Evolutionary conservation across 2,113 vertebrate species (phyloP), one percentile per base, ranked within the genome.

Genomic region (Thermophis baileyi): DNA sequence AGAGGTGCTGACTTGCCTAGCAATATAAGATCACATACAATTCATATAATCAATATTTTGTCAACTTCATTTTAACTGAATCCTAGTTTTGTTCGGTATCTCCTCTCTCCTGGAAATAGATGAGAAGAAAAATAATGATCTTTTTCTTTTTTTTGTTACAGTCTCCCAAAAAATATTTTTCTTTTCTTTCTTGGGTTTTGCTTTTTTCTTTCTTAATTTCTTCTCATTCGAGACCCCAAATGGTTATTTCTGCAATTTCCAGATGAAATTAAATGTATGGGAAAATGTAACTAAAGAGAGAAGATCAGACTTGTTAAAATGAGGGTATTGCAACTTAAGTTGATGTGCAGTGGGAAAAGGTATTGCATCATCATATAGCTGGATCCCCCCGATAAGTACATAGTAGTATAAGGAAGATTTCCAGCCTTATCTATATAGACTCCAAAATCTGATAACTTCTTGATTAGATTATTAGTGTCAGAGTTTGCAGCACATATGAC

Each of bases 31-130:
- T 69, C 94, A 60, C 0, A 87, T 50, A 57, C 49, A 96, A 95
- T 96, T 92, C 95, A 94, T 95, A 91, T 81, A 91, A 96, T 92
- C 40, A 89, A 96, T 95, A 90, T 40, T 54, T 89, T 85, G 91
- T 55, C 97, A 92, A 88, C 85, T 93, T 95, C 63, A 95, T 92
- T 91, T 47, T 40, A 50, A 53, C 63, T 91, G 90, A 53, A 88
- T 81, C 35, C 49, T 53, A 91, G 85, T 54, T 91, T 91, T 94
- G 24, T 85, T 94, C 49, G 89, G 53, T 87, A 53, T 89, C 6
- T 25, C 46, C 53, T 54, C 46, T 55, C 93, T 93, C 85, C 89
- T 92, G 91, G 57, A 93, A 46, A 54, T 8, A 91, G 3, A 7
- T 12, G 35, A 8, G 40, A 14, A 57, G 30, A 20, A 81, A 44